These are phyloP conservation scores for Sisor rabdophorus DNA, from an alignment of 2,113 vertebrate species.

Conservation along the genomic window DNA sequence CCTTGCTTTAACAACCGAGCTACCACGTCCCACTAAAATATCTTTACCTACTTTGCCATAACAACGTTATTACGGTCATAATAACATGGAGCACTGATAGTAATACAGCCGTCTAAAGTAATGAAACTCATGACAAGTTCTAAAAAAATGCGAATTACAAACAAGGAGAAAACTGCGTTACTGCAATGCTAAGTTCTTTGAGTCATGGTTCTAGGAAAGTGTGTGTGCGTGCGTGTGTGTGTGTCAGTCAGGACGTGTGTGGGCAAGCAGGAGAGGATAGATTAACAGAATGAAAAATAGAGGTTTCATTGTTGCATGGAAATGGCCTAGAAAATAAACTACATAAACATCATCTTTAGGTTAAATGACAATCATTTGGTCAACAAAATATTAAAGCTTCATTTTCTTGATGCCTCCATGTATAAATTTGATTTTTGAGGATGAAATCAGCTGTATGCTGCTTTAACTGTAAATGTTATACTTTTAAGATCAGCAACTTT, in stretches of 20 bases:
- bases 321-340: neutral
- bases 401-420: neutral
- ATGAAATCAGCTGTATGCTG: neutral
- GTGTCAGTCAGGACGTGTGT: neutral
- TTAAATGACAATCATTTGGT: neutral
- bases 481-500: neutral
- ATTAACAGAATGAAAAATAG: slow-evolving; percentile 30
- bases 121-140: neutral
- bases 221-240: neutral
- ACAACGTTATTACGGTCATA: neutral
- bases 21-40: too few relatives aligned
- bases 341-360: neutral
- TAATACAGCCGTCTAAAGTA: neutral
- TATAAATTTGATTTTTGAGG: neutral
- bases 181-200: neutral
- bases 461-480: neutral
- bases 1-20: too few relatives aligned
- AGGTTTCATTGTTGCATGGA: neutral
- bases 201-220: neutral
- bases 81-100: neutral
- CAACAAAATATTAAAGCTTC: neutral
- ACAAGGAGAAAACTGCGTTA: neutral
- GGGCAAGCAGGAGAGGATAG: slow-evolving; percentile 42
- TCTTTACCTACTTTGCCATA: too few relatives aligned
- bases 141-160: neutral